Base-by-base conservation (phyloP, 2,797 vertebrate genomes). In the Cirrhinus molitorella region DNA sequence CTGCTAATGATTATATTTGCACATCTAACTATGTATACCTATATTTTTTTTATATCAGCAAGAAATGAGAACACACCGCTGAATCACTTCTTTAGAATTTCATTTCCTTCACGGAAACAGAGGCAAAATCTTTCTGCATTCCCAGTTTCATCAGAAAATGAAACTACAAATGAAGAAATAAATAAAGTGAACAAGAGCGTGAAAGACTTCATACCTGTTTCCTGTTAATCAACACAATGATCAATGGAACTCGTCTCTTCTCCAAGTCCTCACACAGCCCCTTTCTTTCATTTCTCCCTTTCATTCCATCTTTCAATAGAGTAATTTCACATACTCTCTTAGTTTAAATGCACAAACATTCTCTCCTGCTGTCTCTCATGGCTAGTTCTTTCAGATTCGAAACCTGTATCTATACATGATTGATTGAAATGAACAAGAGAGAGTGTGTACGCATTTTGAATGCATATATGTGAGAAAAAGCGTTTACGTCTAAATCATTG, bases 201-300 rank as follows among this genome's bases (percentile, higher is more conserved):
- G 5, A 25, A 31, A 72, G 25, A 68, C 25, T 63, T 37, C 49
- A 75, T 70, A 16, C 19, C 70, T 76, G 78, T 77, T 66, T 80
- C 65, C 61, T 49, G 49, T 70, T 72, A 77, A 87, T 80, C 61
- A 80, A 77, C 67, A 75, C 53, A 80, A 37, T 57, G 70, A 80
- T 68, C 40, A 82, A 82, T 82, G 74, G 25, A 83, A 31, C 21
- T 83, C n/a, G 1, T 34, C 71, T 65, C 57, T 71, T 70, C 47
- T 70, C 45, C 57, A 85, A 28, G 19, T 11, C 25, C 55, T 31
- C 34, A 28, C 17, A 25, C n/a, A 21, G 37, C 25, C 47, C 59
- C 63, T 23, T n/a, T 34, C 31, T 17, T 63, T 72, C 31, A 45
- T 81, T 37, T 25, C 6, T 61, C 25, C 28, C 53, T 34, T 71